Percentiles rank a stretch among this genome's conserved stretches.
Conservation (phyloP, 2,888 invertebrate genomes). For the Artemia sinica region DNA sequence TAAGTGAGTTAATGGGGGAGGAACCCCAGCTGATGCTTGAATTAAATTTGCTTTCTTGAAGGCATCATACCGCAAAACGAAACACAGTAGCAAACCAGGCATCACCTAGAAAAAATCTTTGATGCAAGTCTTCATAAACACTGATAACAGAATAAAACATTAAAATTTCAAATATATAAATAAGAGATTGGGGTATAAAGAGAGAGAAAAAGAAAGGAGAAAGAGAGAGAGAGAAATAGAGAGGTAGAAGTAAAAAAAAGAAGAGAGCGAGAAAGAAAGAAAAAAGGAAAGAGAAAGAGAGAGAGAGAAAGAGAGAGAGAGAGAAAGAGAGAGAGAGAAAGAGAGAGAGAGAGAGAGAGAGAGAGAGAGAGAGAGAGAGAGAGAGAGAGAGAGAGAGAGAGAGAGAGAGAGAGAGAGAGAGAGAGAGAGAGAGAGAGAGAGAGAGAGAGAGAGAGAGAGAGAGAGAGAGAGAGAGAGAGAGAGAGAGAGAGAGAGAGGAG, state of each 20-base stretch:
- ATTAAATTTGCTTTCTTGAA: constrained; percentile 72
- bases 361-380: too few species aligned
- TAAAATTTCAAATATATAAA: not conserved
- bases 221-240: not conserved
- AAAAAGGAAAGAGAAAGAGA: too few species aligned
- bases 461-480: too few species aligned
- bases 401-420: too few species aligned
- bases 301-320: too few species aligned
- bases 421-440: too few species aligned
- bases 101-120: constrained; percentile 45
- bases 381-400: too few species aligned
- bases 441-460: too few species aligned
- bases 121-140: not conserved
- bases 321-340: too few species aligned
- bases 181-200: not conserved
- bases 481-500: too few species aligned
- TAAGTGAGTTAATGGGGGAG: constrained; percentile 37
- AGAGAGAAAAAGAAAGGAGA: not conserved
- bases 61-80: constrained; percentile 89
- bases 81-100: constrained; percentile 86
- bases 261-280: too few species aligned
- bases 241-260: constrained; percentile 19
- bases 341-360: too few species aligned
- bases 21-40: constrained; percentile 41
- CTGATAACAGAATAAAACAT: not conserved